These are phyloP conservation scores for Cecropterus lyciades DNA, from an alignment of 1,140 invertebrate species.

Conservation along the genomic window DNA sequence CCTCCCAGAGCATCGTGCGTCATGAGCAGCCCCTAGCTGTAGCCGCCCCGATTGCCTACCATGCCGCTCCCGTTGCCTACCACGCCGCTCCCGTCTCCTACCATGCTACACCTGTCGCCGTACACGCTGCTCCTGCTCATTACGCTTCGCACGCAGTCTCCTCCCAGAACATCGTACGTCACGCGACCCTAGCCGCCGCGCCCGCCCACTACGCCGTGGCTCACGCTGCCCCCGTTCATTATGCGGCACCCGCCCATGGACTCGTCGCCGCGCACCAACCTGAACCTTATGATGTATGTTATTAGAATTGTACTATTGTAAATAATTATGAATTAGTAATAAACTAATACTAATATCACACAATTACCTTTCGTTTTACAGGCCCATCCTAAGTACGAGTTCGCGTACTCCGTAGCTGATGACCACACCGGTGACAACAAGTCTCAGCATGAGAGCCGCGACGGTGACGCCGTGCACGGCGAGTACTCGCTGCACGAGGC, in stretches of 20 bases:
- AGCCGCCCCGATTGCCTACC: slow-evolving; percentile 50
- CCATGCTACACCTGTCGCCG: slow-evolving; percentile 39
- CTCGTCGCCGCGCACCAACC: slow-evolving; percentile 30
- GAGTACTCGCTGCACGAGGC: not conserved
- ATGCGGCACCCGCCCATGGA: slow-evolving; percentile 36
- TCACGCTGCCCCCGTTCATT: slow-evolving; percentile 33
- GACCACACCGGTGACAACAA: not conserved
- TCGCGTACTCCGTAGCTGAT: not conserved
- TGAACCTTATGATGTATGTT: slow-evolving; percentile 43
- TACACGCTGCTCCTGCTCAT: slow-evolving; percentile 60
- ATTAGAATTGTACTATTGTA: too few relatives aligned
- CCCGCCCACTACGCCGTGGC: slow-evolving; percentile 43
- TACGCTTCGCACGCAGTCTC: slow-evolving; percentile 49
- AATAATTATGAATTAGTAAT: too few relatives aligned
- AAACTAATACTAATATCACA: too few relatives aligned
- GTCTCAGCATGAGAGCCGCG: not conserved
- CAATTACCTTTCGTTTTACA: too few relatives aligned
- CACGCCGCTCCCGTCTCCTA: slow-evolving; percentile 57
- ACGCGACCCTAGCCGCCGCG: slow-evolving; percentile 38
- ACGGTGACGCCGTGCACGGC: slow-evolving; percentile 6
- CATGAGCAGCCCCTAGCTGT: slow-evolving; percentile 48
- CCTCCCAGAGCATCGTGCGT: slow-evolving; percentile 65
- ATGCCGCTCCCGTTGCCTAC: slow-evolving; percentile 56
- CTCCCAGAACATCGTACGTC: slow-evolving; percentile 53
- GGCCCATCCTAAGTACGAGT: not conserved